Percentiles rank a stretch among this genome's conserved stretches.
These are phyloP conservation scores for Archips xylosteana DNA, from an alignment of 2,888 invertebrate genomes.

Conservation along the genomic window DNA sequence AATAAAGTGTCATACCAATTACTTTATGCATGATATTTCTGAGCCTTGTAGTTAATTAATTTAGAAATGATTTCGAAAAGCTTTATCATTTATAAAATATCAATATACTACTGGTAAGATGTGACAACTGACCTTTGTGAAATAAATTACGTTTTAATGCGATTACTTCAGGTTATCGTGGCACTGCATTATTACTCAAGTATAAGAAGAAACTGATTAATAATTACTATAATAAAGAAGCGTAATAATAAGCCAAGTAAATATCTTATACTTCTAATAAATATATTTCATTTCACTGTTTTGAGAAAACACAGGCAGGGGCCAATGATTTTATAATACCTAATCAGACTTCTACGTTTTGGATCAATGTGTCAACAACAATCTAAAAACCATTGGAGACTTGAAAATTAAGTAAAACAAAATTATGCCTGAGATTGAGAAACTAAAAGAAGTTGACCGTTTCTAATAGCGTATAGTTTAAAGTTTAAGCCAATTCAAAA, in stretches of 20 bases:
- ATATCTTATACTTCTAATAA: conserved; percentile 35
- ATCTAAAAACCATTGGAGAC: neutral
- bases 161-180: neutral
- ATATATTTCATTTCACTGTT: conserved; percentile 30
- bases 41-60: too few relatives aligned
- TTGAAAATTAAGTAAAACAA: neutral
- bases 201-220: neutral
- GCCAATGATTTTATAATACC: conserved; percentile 35
- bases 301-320: conserved; percentile 20
- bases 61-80: too few relatives aligned
- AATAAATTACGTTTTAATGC: neutral
- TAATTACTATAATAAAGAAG: conserved; percentile 13
- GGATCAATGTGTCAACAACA: neutral
- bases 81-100: too few relatives aligned
- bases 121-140: neutral
- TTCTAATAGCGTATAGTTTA: neutral
- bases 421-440: neutral
- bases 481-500: neutral
- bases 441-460: neutral
- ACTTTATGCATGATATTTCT: too few relatives aligned
- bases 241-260: conserved; percentile 31
- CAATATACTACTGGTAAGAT: neutral
- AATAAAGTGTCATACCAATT: too few relatives aligned
- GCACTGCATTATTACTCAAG: neutral
- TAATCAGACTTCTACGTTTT: conserved; percentile 32